Conservation (phyloP, 2,113 vertebrate genomes). For the Burhinus oedicnemus region DNA sequence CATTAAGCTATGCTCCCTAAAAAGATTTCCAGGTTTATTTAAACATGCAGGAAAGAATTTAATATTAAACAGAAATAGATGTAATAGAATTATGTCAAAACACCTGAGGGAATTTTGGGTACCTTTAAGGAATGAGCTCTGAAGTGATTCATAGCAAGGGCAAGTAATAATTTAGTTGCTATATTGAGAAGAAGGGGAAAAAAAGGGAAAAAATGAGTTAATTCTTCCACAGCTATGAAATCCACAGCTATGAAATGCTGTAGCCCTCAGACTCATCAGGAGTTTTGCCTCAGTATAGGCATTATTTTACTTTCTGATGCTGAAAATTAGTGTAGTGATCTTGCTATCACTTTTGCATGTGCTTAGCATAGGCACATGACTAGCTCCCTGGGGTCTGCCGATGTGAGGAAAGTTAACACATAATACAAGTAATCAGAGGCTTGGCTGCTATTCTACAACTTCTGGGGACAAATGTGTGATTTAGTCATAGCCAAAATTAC, state of each 20-base stretch:
- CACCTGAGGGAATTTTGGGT: slow-evolving; percentile 71
- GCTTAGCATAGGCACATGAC: not conserved
- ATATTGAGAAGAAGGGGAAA: not conserved
- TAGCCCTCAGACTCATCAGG: slow-evolving; percentile 1
- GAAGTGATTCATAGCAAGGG: slow-evolving; percentile 54
- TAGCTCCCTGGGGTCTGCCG: not conserved
- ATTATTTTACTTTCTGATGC: slow-evolving; percentile 37
- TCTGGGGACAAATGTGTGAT: not conserved
- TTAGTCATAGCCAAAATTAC: not conserved
- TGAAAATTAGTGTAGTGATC: slow-evolving; percentile 44
- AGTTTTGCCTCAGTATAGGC: not conserved
- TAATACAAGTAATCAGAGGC: not conserved
- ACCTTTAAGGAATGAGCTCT: slow-evolving; percentile 70
- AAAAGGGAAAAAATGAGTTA: not conserved
- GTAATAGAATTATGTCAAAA: slow-evolving; percentile 73
- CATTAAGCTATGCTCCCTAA: slow-evolving; percentile 28
- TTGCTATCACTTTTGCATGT: not conserved
- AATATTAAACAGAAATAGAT: slow-evolving; percentile 75
- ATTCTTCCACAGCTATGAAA: slow-evolving; percentile 29
- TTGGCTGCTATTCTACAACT: not conserved
- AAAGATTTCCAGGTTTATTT: slow-evolving; percentile 70
- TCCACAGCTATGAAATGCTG: not conserved
- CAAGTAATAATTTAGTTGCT: slow-evolving; percentile 71
- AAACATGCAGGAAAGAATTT: slow-evolving; percentile 65
- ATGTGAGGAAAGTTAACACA: not conserved